Base-by-base conservation (phyloP, 1,140 invertebrate genomes). In the Calliphora vicina region DNA sequence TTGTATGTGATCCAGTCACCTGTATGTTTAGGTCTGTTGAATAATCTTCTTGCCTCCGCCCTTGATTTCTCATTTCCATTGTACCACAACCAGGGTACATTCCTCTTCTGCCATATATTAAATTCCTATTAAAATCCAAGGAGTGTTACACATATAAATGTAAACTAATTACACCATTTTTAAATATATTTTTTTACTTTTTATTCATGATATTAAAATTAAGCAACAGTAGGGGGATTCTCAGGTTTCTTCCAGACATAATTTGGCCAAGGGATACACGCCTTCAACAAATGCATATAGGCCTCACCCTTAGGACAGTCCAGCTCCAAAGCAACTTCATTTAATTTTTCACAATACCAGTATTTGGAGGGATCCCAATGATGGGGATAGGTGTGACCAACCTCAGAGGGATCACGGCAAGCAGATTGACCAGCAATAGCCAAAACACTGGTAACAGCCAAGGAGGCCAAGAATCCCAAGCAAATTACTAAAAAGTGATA, bases 181-280 rank as follows among this genome's bases (percentile, higher is more conserved):
- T 17, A 1, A 10, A 50, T 50, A 17, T 50, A 50, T 50, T 27
- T 29, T 2, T 23, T 1, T 25, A 20, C 71, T 73, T 25, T 73
- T 1, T 25, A 29, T 13, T 73, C 10, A 61, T 15, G 12, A 17
- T 15, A 67, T 25, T 67, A 1, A 8, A 12, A 25, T 88, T 86
- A 89, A 82, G 87, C 86, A 73, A 89, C 74, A n/a, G 88, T 89
- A 78, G 86, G 88, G 9, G 88, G 88, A 81, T 86, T 84, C 83
- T 89, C 86, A 2, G 86, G 88, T 80, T 88, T 85, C 84, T 89
- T 89, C 88, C 88, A 89, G 83, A 89, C 84, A 67, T 87, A 89
- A 27, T 86, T 89, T 74, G 86, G 85, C 88, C 88, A 89, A 12
- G 88, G 88, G 61, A 89, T 88, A 85, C 88, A 89, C 82, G 89